Evolutionary conservation across 2,888 invertebrate species (phyloP), one percentile per base, ranked within the genome.

Genomic region (Pediacus dermestoides): DNA sequence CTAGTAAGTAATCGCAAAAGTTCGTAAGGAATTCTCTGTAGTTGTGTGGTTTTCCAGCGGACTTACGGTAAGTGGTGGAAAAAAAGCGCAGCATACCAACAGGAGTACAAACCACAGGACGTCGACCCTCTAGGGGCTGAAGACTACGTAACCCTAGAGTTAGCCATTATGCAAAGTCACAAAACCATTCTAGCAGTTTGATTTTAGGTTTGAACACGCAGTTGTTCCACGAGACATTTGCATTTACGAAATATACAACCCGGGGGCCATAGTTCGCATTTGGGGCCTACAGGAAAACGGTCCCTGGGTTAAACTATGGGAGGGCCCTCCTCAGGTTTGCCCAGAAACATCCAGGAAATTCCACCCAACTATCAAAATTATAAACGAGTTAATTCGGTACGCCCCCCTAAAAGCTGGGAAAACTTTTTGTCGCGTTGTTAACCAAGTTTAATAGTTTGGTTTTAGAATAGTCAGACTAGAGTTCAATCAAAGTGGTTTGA

Each of bases 1-100:
- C 85, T 92, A 82, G 93, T 92, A 73, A 74, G 75, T 63, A 23
- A 23, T 10, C 8, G 10, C 3, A 23, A 4, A 23, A 7, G 23
- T 10, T 25, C 4, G 8, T 14, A 37, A 10, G 3, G 21, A 21
- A 15, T 23, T 16, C 39, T 16, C 15, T 11, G 4, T 28, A 31
- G 16, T 23, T 36, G 9, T 39, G n/a, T n/a, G n/a, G n/a, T n/a
- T n/a, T 65, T 68, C 13, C 58, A 90, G 89, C 79, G 88, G 67
- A 84, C 86, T 1, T 90, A 90, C 69, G 90, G 90, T 6, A 78
- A 74, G 42, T 89, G 89, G 89, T 89, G 88, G 88, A 79, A 83
- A 30, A 75, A 79, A 54, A 84, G 84, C n/a, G 86, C 85, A 30
- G 84, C 84, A 4, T 76, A 74, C 42, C 76, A 78, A 48, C 68